Evolutionary conservation across 2,113 vertebrate genomes (phyloP).

Genomic region (Diglossa brunneiventris): DNA sequence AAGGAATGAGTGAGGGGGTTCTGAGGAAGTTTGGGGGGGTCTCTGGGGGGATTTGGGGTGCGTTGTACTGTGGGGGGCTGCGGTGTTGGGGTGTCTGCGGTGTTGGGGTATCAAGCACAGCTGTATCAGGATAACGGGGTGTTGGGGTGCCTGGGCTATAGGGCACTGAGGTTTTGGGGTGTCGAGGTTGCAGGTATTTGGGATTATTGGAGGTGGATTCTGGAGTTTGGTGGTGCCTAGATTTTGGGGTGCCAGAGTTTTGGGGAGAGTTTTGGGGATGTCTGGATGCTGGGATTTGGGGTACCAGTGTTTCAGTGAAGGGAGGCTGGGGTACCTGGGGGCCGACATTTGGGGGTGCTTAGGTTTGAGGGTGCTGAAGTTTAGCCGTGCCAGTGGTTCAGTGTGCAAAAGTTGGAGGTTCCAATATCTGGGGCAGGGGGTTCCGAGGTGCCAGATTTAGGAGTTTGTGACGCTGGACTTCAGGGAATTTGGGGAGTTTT

Average conservation of each 20-base stretch:
- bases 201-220: background rate
- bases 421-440: background rate
- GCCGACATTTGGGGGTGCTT: no score
- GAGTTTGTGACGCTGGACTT: no score
- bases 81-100: background rate
- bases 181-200: background rate
- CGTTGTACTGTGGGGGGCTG: accelerated
- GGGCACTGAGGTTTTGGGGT: background rate
- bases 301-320: background rate
- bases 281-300: background rate
- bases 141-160: background rate
- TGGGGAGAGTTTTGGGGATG: background rate
- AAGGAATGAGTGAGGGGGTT: background rate
- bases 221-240: background rate
- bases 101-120: no score
- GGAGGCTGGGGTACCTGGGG: background rate
- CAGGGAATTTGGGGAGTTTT: background rate
- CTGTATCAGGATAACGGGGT: no score
- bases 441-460: background rate
- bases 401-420: background rate
- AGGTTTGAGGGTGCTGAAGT: background rate
- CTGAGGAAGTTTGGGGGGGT: accelerated
- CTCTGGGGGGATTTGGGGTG: background rate
- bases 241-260: background rate
- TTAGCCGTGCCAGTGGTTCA: background rate